These are phyloP conservation scores for Xyrauchen texanus DNA, from an alignment of 2,113 vertebrate species.

Conservation along the genomic window DNA sequence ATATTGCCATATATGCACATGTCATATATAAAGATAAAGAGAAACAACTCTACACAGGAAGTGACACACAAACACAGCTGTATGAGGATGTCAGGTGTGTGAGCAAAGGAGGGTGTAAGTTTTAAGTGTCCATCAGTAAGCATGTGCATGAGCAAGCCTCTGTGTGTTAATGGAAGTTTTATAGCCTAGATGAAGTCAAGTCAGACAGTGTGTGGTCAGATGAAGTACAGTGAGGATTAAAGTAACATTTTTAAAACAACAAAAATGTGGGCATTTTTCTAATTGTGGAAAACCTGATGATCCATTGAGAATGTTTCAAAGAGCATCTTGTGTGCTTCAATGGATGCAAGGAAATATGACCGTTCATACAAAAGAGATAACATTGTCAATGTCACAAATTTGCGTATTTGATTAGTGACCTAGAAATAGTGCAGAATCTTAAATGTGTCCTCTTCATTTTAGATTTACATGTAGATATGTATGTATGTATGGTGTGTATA, in stretches of 20 bases:
- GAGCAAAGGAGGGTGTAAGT: background rate
- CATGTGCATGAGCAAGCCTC: background rate
- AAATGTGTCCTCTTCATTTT: background rate
- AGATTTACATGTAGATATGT: background rate
- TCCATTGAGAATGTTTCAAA: too few relatives aligned
- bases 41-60: slow-evolving; percentile 21
- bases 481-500: slow-evolving; percentile 7
- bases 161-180: slow-evolving; percentile 18
- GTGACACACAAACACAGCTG: slow-evolving; percentile 72
- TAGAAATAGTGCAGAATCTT: too few relatives aligned
- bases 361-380: too few relatives aligned
- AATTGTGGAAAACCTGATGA: too few relatives aligned
- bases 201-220: slow-evolving; percentile 19
- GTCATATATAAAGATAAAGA: background rate
- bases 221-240: background rate
- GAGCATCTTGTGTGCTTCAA: too few relatives aligned
- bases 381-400: too few relatives aligned
- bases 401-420: too few relatives aligned
- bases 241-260: too few relatives aligned
- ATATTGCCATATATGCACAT: slow-evolving; percentile 8
- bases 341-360: too few relatives aligned
- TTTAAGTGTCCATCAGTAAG: background rate
- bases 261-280: too few relatives aligned
- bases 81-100: slow-evolving; percentile 52
- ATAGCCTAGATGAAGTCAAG: background rate